Conservation (phyloP, 2,797 vertebrate species). For the Silurus lanzhouensis region DNA sequence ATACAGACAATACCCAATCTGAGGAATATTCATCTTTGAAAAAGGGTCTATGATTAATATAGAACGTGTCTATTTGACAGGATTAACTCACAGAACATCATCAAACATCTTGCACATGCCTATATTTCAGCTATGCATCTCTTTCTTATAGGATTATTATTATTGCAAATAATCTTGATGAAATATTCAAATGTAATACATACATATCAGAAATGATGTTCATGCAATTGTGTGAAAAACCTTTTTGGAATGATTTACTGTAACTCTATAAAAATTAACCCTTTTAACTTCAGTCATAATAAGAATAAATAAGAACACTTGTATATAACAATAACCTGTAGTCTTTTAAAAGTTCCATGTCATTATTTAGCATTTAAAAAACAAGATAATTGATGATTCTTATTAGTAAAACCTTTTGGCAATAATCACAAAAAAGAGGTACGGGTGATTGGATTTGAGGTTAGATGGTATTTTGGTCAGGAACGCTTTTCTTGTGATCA, state of each 20-base stretch:
- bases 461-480: not conserved
- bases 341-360: not conserved
- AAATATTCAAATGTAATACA: not conserved
- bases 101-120: slow-evolving; percentile 59
- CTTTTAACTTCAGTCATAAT: not conserved
- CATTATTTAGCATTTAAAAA: not conserved
- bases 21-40: not conserved
- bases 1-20: slow-evolving; percentile 11
- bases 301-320: not conserved
- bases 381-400: not conserved
- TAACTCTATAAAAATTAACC: not conserved
- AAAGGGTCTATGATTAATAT: slow-evolving; percentile 2
- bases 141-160: not conserved
- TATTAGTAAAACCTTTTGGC: not conserved
- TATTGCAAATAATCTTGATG: slow-evolving; percentile 15
- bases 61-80: not conserved
- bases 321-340: not conserved
- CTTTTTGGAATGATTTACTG: not conserved
- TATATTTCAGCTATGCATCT: slow-evolving; percentile 78
- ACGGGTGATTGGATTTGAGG: not conserved
- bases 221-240: not conserved
- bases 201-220: not conserved
- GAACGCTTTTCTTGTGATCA: not conserved
- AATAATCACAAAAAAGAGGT: not conserved
- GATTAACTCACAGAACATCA: not conserved